Evolutionary conservation across 2,888 invertebrate genomes (phyloP), one percentile per base, ranked within the genome.

Genomic region (Campoplex nolae): DNA sequence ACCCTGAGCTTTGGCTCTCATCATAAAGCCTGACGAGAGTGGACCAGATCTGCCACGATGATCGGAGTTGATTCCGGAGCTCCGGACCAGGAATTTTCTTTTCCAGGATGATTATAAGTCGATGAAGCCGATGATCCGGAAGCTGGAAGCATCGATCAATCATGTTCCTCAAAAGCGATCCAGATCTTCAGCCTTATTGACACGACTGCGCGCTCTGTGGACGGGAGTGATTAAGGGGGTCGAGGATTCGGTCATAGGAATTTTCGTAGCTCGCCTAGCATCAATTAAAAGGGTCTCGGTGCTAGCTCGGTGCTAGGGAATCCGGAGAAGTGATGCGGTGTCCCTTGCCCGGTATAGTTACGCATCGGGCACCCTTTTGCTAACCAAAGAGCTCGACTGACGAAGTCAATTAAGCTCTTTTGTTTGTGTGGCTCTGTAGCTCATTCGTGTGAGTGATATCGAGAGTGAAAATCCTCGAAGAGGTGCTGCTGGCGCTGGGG

Each of bases 321-420:
- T n/a, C 6, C 45, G 48, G 32, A 45, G 32, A 9, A 18, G 80
- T 77, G 80, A 84, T 67, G 38, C 38, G 42, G 71, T 62, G 51
- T 74, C 71, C 65, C 51, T 28, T 65, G 54, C 68, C 77, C 77
- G 87, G 88, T 88, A 23, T 23, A 86, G 88, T 91, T 90, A 88
- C 88, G 89, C 87, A 88, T 85, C 88, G 88, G 45, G 35, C 74
- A 16, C 88, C 86, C 80, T 76, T 87, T 78, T 23, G 88, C 89
- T 88, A 85, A 79, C 87, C 87, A 51, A 78, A 75, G 87, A 89
- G 89, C 90, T 90, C 91, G 70, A 89, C 92, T 91, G 91, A 93
- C 92, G 91, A 93, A 93, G 92, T 93, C 91, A 93, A 93, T 93
- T 93, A 92, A 92, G 92, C 89, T 88, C 90, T 92, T 90, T 90